A percentile compares a stretch with the other conserved stretches of the same genome.
Conservation (phyloP, 2,113 vertebrate species). For the Etheostoma spectabile region DNA sequence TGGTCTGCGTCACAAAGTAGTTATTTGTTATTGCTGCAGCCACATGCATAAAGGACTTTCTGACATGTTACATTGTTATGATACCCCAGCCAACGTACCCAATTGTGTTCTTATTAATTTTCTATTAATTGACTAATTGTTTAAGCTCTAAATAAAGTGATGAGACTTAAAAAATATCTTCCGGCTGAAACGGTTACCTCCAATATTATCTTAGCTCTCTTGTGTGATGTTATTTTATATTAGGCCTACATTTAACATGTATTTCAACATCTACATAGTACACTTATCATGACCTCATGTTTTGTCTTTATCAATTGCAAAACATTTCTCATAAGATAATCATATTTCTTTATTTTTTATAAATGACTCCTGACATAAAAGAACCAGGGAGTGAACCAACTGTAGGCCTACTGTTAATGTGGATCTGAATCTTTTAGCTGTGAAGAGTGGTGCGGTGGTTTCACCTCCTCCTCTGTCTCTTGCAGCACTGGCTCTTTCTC, state of each 20-base stretch:
- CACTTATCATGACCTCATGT: not conserved
- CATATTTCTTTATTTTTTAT: not conserved
- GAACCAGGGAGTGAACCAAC: not conserved
- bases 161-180: not conserved
- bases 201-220: not conserved
- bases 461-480: conserved; percentile 32
- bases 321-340: not conserved
- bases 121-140: not conserved
- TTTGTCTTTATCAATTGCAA: not conserved
- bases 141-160: not conserved
- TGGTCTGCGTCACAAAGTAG: not conserved
- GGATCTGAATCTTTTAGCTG: conserved; percentile 12
- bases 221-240: not conserved
- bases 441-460: not conserved
- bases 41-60: not conserved
- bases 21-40: not conserved
- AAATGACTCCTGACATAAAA: not conserved
- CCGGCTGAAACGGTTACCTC: not conserved
- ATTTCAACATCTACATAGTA: no score
- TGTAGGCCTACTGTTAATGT: not conserved
- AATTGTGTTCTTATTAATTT: not conserved
- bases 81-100: no score
- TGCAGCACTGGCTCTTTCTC: conserved; percentile 31
- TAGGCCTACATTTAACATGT: no score
- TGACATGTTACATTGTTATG: not conserved